Base-by-base conservation (phyloP, 2,888 invertebrate genomes). In the Frankliniella intonsa region DNA sequence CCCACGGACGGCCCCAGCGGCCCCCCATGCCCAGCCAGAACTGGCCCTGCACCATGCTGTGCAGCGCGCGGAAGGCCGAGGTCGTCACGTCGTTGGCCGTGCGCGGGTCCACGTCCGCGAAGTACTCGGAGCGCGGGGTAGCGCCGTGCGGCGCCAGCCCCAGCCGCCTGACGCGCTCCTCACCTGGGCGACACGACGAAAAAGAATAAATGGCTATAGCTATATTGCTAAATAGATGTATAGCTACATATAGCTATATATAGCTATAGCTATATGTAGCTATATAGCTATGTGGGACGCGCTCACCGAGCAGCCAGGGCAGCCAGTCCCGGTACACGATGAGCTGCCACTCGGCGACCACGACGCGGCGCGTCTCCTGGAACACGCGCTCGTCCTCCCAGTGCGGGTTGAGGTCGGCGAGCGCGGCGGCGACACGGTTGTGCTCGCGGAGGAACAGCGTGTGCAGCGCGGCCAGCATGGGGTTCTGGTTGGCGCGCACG, bases 241-340 rank as follows among this genome's bases (percentile, higher is more conserved):
- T n/a, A n/a, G n/a, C n/a, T n/a, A n/a, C n/a, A n/a, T n/a, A n/a
- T n/a, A n/a, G n/a, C n/a, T n/a, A n/a, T n/a, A n/a, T n/a, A n/a
- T n/a, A n/a, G n/a, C n/a, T n/a, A n/a, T n/a, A n/a, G n/a, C n/a
- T n/a, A n/a, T n/a, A n/a, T n/a, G n/a, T n/a, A n/a, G n/a, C n/a
- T n/a, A n/a, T n/a, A n/a, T n/a, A n/a, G n/a, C n/a, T n/a, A n/a
- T n/a, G n/a, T n/a, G n/a, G 14, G 3, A 2, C 17, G 55, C 9
- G 83, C 85, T 90, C 88, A 88, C 95, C 95, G 76, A 95, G 88
- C 19, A 95, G 87, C 81, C 91, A 89, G 17, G 94, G 93, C 83
- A 95, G 86, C 94, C 95, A 96, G 85, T 94, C 93, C 81, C 91
- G 91, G 87, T 93, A 95, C 0, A 95, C 93, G 82, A 96, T 93